Evolutionary conservation across 2,888 invertebrate species (phyloP), one percentile per base, ranked within the genome.

Genomic region (Melipona beecheii): DNA sequence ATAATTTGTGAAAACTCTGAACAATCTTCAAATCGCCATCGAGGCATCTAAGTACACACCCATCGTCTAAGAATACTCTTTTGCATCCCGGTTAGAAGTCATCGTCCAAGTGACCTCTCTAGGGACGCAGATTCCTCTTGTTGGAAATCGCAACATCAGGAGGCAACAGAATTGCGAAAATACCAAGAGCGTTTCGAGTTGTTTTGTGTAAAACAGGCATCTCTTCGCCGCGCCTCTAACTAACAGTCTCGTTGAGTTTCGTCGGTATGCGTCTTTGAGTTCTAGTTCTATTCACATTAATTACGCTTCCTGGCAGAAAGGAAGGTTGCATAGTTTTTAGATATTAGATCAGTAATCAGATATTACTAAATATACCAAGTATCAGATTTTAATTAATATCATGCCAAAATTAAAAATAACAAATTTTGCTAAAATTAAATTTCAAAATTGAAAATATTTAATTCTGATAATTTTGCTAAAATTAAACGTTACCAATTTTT

Each of bases 81-180:
- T 43, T 56, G 50, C 73, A 82, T 77, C 69, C 68, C 60, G 52
- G 69, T 73, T 77, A 60, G 52, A 77, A 81, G 77, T 83, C 77
- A 77, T 77, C 73, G 81, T 71, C 75, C 81, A 77, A 83, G 68
- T 73, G 64, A 77, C 83, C 72, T 68, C 64, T 52, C 56, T 52
- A 70, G 60, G 69, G 77, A 54, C 69, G 56, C 64, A 71, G 60
- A 75, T 78, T 70, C 75, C 69, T 36, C 52, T 58, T 9, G 43
- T 43, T 71, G 24, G 36, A 50, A 60, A 50, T 62, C 70, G 65
- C 24, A 64, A n/a, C 52, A 52, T 43, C 21, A 24, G 80, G 58
- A 65, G n/a, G 50, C 31, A 78, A 78, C 64, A 17, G 17, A 50
- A 17, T 78, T 66, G 71, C 66, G 81, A 72, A 71, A 81, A 71